Evolutionary conservation across 2,797 vertebrate genomes (phyloP), one percentile per base, ranked within the genome.

Genomic region (Brachymystax lenok): DNA sequence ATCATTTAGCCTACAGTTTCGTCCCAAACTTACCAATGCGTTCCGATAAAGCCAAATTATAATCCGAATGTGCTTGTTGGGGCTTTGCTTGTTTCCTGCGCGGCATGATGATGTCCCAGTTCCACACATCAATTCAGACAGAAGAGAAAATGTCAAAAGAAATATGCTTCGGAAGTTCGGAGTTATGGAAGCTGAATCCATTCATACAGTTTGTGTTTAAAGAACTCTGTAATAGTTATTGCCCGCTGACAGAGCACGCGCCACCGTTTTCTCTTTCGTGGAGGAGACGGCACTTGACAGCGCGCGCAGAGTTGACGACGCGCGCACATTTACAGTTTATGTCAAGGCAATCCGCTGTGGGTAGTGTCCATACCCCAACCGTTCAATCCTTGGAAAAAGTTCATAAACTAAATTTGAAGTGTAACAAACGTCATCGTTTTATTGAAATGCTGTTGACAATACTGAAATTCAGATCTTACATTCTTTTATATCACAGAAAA

Each of bases 41-140:
- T 89, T 90, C 92, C 88, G 92, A 88, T 83, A 90, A 90, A 92
- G 92, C 91, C 92, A 93, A 92, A 89, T 93, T 92, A 82, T 93
- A 93, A 91, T 94, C 93, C 88, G 93, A 94, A 82, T 95, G 94
- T 92, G 96, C 91, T 90, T 96, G 95, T 90, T 95, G 95, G 81
- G 95, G 95, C 91, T 95, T 96, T 90, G 93, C 93, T 89, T 96
- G 95, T 92, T 96, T 96, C 94, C 95, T 95, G 93, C 95, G 95
- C 91, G 95, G 95, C 95, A 96, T 96, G 93, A 93, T 95, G 93
- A 93, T 95, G 94, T 75, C 77, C 71, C 75, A 72, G 74, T 94
- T 93, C 94, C 94, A 92, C 84, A 92, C 94, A 94, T 94, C 93
- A 94, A 94, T 93, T 93, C 92, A 94, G 92, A 92, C 91, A 95